These are phyloP conservation scores for Sternotherus odoratus DNA, from an alignment of 2,797 vertebrate species.

Conservation along the genomic window DNA sequence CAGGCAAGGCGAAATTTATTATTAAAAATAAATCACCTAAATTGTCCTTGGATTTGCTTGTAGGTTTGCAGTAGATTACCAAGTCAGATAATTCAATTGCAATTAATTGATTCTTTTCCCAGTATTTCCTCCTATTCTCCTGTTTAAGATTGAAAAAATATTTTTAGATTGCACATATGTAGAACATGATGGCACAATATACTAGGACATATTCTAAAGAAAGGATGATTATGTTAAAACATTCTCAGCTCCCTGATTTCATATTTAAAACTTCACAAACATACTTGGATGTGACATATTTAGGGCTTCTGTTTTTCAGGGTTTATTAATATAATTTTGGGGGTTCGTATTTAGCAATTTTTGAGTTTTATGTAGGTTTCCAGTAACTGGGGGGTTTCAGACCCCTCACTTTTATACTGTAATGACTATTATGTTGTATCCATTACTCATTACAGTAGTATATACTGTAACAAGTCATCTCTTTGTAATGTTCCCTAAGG, in stretches of 20 bases:
- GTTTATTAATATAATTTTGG: neutral
- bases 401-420: neutral
- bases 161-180: neutral
- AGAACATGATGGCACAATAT: neutral
- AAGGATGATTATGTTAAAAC: neutral
- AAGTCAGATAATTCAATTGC: conserved; percentile 97
- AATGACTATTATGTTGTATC: neutral
- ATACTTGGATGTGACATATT: neutral
- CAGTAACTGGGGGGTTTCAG: neutral
- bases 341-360: neutral
- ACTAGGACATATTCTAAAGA: neutral
- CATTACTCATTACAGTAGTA: neutral
- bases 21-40: conserved; percentile 83
- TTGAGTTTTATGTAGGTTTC: neutral
- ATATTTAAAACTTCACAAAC: neutral
- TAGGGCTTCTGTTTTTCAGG: neutral
- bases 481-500: neutral
- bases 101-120: conserved; percentile 92
- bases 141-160: conserved; percentile 23
- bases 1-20: neutral
- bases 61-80: conserved; percentile 96
- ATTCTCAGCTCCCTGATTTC: neutral
- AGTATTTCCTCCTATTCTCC: conserved; percentile 86
- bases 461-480: neutral
- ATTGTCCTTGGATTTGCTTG: conserved; percentile 95